Conservation (phyloP, 1,140 invertebrate genomes). For the Octopus sinensis region DNA sequence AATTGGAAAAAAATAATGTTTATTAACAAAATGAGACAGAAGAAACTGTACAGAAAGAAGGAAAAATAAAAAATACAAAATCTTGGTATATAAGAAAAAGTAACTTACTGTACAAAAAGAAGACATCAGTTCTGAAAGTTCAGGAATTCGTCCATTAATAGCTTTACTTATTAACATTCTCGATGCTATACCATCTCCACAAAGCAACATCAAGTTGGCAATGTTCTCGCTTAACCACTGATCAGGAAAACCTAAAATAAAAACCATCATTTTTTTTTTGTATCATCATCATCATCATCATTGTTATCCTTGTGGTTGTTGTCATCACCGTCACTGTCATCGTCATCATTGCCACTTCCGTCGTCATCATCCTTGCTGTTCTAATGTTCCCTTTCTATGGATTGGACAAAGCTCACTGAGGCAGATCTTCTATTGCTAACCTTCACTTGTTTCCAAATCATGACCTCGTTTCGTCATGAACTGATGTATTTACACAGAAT, state of each 20-base stretch:
- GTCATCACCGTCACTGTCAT: not conserved
- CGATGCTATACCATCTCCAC: conserved; percentile 51
- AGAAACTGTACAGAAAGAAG: no score
- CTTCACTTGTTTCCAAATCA: not conserved
- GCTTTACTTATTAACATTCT: conserved; percentile 54
- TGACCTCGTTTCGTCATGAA: not conserved
- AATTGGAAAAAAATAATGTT: no score
- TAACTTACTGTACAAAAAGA: conserved; percentile 52
- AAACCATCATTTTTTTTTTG: not conserved
- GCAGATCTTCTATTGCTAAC: no score
- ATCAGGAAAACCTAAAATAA: conserved; percentile 49
- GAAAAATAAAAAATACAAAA: no score
- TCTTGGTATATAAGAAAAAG: not conserved
- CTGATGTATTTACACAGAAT: not conserved
- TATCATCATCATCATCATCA: no score
- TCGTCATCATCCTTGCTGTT: not conserved
- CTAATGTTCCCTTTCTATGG: not conserved
- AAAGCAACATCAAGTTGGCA: conserved; percentile 48
- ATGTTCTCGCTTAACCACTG: conserved; percentile 55
- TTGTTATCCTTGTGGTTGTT: not conserved
- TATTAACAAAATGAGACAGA: no score
- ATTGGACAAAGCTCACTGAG: no score
- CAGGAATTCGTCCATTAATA: conserved; percentile 52
- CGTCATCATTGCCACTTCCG: no score
- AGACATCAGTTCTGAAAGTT: conserved; percentile 49